Evolutionary conservation across 2,797 vertebrate species (phyloP), one percentile per base, ranked within the genome.

Genomic region (Sebastes iracundus): DNA sequence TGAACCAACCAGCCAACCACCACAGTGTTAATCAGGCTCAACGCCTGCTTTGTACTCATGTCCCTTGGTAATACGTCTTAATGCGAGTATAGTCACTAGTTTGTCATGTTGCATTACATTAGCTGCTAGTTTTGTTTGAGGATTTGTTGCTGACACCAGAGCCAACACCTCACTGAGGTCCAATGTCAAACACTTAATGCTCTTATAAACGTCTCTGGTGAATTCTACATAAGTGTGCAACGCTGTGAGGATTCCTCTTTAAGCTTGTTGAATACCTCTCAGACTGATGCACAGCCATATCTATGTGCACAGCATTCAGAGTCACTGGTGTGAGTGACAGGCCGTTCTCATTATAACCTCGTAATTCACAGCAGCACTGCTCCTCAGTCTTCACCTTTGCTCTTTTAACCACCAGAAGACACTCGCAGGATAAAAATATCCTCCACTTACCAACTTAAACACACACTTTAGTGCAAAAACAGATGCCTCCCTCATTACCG

Each of bases 91-190:
- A 79, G 79, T 27, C 63, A 27, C 62, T 38, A 20, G 23, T 83
- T 79, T 82, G 80, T 79, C 77, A 59, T 56, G 72, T 81, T 53
- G 61, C 52, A 68, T 81, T 72, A 82, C 68, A 77, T 79, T 80
- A 81, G 80, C 77, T 73, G 64, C 68, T 65, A 18, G 66, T 75
- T 83, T 82, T 74, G 53, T 84, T 70, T 25, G 20, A 33, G 64
- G 79, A 80, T 83, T 86, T 83, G 75, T 71, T 42, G 32, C 61
- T 56, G 70, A 84, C 22, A 64, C 73, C 30, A 42, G 33, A 68
- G 53, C n/a, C n/a, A 71, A 52, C 12, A 1, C 23, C 66, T 73
- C 42, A 22, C 56, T 32, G 49, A 71, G 30, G 53, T 76, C 73
- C 58, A 53, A 27, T 27, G 28, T 78, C 71, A 74, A 70, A 80